Evolutionary conservation across 2,797 vertebrate genomes (phyloP).

Genomic region (Syndactyla subalaris): DNA sequence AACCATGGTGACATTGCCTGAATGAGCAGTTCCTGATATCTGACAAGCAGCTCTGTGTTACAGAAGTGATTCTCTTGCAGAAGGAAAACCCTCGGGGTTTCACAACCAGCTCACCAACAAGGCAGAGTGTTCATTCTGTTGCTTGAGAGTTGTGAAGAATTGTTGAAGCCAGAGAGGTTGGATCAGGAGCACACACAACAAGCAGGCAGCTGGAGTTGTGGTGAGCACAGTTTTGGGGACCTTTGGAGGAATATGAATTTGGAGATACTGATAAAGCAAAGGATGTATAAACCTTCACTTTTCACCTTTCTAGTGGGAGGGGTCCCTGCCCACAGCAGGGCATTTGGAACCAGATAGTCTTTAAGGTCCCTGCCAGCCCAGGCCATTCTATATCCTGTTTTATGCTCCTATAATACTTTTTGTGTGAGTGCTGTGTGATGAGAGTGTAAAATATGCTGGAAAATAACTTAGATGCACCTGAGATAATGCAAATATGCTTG

Average conservation of each 20-base stretch:
- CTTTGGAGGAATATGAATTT: neutral
- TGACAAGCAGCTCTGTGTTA: neutral
- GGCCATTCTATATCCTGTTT: neutral
- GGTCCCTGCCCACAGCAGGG: accelerated
- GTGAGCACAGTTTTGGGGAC: neutral
- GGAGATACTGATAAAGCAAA: neutral
- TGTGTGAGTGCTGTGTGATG: neutral
- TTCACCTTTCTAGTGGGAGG: neutral
- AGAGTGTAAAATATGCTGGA: neutral
- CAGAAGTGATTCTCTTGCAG: neutral
- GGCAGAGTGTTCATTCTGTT: neutral
- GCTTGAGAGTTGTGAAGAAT: neutral
- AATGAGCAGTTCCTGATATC: neutral
- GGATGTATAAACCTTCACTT: neutral
- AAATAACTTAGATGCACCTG: neutral
- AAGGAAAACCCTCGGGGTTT: neutral
- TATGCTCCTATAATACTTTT: neutral
- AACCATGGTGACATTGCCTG: neutral
- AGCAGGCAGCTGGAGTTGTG: neutral
- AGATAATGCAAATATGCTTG: neutral
- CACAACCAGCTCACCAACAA: neutral
- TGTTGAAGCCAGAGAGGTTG: neutral
- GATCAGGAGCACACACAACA: neutral
- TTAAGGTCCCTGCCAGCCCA: neutral
- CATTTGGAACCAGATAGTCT: neutral